A percentile compares a stretch with the other conserved stretches of the same genome.
Conservation (phyloP, 1,140 invertebrate genomes). For the Aculops lycopersici region DNA sequence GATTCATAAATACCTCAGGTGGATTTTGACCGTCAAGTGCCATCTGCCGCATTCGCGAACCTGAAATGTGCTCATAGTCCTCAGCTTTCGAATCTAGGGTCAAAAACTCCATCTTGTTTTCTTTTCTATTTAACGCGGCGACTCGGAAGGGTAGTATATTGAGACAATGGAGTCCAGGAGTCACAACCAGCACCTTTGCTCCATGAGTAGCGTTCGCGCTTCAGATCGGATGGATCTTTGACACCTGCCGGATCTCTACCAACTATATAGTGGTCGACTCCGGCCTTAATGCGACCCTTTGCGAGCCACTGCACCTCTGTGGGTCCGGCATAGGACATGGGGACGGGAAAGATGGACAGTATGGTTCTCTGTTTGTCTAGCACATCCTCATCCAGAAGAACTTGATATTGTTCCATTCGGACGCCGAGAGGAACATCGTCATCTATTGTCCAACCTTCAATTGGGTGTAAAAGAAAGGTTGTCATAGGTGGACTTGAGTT, state of each 20-base stretch:
- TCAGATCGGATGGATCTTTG: constrained; percentile 45
- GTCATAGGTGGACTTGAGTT: too few relatives aligned
- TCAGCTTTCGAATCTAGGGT: constrained; percentile 43
- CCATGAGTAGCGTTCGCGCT: constrained; percentile 77
- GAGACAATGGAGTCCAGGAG: constrained; percentile 52
- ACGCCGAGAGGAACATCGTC: constrained; percentile 73
- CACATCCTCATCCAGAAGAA: constrained; percentile 49
- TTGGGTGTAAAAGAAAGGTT: constrained; percentile 75
- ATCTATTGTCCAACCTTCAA: constrained; percentile 94
- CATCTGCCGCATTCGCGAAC: constrained; percentile 59
- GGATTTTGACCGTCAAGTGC: constrained; percentile 10
- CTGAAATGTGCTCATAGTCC: constrained; percentile 91
- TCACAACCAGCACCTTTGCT: constrained; percentile 49
- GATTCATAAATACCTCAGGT: constrained; percentile 69
- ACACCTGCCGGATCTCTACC: constrained; percentile 91
- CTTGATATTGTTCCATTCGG: constrained; percentile 42
- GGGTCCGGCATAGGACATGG: constrained; percentile 97
- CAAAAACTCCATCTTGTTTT: constrained; percentile 66
- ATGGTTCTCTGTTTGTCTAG: constrained; percentile 53
- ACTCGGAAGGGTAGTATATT: constrained; percentile 93
- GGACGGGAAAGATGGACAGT: constrained; percentile 89
- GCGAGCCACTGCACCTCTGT: constrained; percentile 99
- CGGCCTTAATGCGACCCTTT: constrained; percentile 72
- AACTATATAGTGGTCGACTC: constrained; percentile 94
- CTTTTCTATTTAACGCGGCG: constrained; percentile 66